These are phyloP conservation scores for Vipera latastei DNA, from an alignment of 2,797 vertebrate species.

Conservation along the genomic window DNA sequence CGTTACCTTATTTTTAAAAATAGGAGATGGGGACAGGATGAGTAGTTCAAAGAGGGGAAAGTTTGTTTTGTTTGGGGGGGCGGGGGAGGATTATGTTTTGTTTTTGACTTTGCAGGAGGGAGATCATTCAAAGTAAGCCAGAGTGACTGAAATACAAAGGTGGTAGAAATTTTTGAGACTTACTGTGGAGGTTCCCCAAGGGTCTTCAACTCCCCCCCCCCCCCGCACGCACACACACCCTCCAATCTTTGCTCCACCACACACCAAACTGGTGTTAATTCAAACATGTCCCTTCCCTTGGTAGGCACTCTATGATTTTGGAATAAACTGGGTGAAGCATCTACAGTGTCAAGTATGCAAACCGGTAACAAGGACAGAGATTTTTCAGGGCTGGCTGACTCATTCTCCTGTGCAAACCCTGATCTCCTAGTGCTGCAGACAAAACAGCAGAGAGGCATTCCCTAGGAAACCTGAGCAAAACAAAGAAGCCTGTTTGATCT, in stretches of 20 bases:
- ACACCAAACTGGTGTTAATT: not conserved
- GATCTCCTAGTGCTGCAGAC: not conserved
- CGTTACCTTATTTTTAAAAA: not conserved
- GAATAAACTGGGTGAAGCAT: not conserved
- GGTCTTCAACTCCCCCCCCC: not conserved
- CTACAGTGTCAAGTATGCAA: not conserved
- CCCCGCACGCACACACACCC: too few species aligned
- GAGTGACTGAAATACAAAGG: not conserved
- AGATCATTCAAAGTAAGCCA: not conserved
- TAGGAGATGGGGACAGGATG: not conserved
- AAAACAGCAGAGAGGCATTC: not conserved
- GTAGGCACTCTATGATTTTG: not conserved
- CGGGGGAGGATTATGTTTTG: not conserved
- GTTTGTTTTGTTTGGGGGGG: not conserved
- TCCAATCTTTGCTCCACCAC: not conserved
- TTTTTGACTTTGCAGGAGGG: not conserved
- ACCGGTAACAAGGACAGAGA: not conserved
- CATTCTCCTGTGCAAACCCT: not conserved
- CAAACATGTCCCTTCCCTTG: too few species aligned
- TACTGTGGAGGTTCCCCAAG: not conserved
- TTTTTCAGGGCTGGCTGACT: not conserved
- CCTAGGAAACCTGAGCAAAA: not conserved
- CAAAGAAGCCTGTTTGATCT: not conserved
- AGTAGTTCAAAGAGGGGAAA: not conserved
- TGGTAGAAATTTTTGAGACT: not conserved